Base-by-base conservation (phyloP, 2,113 vertebrate species). In the Anhinga rufa region DNA sequence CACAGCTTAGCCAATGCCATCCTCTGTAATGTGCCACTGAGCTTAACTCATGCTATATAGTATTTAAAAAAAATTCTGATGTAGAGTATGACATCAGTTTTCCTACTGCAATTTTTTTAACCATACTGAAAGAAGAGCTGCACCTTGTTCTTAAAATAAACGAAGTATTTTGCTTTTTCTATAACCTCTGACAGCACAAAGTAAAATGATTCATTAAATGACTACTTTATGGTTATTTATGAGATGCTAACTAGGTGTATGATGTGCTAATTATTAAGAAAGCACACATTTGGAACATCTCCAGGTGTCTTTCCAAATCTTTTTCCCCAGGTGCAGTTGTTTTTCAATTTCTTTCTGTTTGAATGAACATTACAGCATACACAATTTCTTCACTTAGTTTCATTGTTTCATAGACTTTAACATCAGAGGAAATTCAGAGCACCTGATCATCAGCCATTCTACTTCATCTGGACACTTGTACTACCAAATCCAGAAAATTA, bases 241-340 rank as follows among this genome's bases (percentile, higher is more conserved):
- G 98, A 98, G 97, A 98, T 98, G 97, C 95, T 98, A 98, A 98
- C 84, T 97, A 97, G 96, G 83, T 98, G 88, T 97, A 78, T 97
- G 97, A 97, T 98, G 98, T 97, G 97, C 96, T 98, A 98, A 98
- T 98, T 98, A 98, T 98, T 98, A 98, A 97, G 97, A 98, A 98
- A 97, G 97, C 94, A 91, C 93, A 97, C 96, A 82, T 97, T 97
- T 96, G 94, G 96, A 98, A 95, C 80, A 83, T 70, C 91, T 97
- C 97, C 97, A 98, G 97, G 94, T 98, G 97, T 94, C 93, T 97
- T 92, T 97, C 82, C 66, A 85, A 93, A 92, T 90, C 81, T 93
- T 90, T 66, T 83, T 89, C 92, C 91, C 71, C 96, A 98, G 97
- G 97, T 98, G 95, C 85, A 93, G 71, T 91, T 96, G 81, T 83